These are phyloP conservation scores for Eptatretus atami DNA, from an alignment of 2,797 vertebrate species.

Conservation along the genomic window DNA sequence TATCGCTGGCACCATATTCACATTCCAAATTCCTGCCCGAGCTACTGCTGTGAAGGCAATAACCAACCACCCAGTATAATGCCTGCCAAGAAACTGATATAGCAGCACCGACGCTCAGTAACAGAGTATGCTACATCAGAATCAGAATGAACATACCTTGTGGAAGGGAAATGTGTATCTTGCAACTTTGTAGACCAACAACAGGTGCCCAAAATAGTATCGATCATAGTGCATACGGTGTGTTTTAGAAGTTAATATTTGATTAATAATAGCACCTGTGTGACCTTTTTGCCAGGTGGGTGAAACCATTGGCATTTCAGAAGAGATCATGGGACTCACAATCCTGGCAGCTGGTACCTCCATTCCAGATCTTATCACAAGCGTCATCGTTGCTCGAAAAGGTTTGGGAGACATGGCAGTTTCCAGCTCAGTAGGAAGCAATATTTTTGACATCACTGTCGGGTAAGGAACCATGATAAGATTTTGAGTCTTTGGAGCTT, in stretches of 20 bases:
- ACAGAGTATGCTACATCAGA: no score
- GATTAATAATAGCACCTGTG: background rate
- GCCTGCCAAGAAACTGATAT: no score
- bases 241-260: no score
- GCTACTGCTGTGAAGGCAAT: no score
- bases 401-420: conserved; percentile 89
- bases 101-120: no score
- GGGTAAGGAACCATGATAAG: conserved; percentile 27
- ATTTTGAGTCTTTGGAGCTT: no score
- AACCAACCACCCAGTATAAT: no score
- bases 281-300: conserved; percentile 28
- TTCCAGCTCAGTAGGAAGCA: conserved; percentile 84
- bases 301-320: conserved; percentile 78
- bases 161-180: background rate
- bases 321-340: conserved; percentile 86
- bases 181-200: background rate
- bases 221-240: no score
- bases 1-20: no score
- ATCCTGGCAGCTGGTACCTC: conserved; percentile 80
- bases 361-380: conserved; percentile 86
- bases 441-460: conserved; percentile 88
- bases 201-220: no score
- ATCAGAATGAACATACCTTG: background rate
- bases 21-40: no score
- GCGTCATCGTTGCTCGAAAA: conserved; percentile 81